Evolutionary conservation across 2,888 invertebrate species (phyloP).

Genomic region (Brachypalpus laphriformis): DNA sequence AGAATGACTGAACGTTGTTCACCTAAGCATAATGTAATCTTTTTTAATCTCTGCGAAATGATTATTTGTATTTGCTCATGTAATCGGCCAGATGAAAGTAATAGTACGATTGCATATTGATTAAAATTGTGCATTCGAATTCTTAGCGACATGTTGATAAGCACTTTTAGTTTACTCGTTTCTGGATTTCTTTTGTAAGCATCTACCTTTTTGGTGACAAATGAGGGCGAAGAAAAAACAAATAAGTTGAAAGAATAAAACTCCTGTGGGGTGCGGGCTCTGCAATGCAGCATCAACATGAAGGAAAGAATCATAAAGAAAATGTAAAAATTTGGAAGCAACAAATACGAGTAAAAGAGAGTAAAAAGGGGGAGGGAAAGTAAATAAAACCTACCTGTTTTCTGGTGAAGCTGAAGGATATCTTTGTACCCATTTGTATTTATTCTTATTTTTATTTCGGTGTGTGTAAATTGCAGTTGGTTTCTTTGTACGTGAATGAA

Average conservation of each 20-base stretch:
- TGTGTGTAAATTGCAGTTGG: slow-evolving; percentile 68
- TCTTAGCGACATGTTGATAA: neutral
- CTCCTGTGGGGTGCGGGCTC: slow-evolving; percentile 50
- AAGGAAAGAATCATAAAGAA: slow-evolving; percentile 32
- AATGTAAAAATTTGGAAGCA: slow-evolving; percentile 56
- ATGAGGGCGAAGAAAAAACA: slow-evolving; percentile 17
- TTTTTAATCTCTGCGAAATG: neutral
- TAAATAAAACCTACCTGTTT: slow-evolving; percentile 66
- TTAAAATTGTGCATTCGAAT: neutral
- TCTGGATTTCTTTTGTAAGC: neutral
- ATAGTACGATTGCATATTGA: neutral
- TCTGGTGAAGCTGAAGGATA: slow-evolving; percentile 68
- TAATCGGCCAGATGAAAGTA: neutral
- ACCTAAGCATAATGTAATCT: neutral
- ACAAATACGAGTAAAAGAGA: slow-evolving; percentile 39
- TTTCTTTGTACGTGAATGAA: slow-evolving; percentile 67
- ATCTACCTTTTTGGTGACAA: slow-evolving; percentile 31
- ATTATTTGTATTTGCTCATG: neutral
- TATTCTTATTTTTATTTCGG: slow-evolving; percentile 54
- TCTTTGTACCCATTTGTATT: slow-evolving; percentile 66
- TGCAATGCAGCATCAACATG: slow-evolving; percentile 33
- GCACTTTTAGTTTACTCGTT: neutral
- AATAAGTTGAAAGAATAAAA: slow-evolving; percentile 22
- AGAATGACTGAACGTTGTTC: neutral
- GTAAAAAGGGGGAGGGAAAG: slow-evolving; percentile 22